Conservation (phyloP, 2,888 invertebrate genomes). For the Scaptomyza cyrtandrae region DNA sequence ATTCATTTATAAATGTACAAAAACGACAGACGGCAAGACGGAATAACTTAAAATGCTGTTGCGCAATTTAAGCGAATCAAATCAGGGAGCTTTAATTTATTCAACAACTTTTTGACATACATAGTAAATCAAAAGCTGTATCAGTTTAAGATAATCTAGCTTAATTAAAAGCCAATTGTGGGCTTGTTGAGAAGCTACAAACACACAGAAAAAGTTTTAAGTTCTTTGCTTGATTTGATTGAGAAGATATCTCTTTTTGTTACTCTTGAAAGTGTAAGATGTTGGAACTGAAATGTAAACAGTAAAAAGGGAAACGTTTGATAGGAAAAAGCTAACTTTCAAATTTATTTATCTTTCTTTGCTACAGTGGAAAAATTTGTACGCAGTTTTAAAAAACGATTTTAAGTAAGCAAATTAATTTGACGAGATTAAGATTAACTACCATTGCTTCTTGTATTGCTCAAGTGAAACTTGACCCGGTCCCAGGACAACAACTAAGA, state of each 20-base stretch:
- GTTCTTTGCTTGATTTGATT: not conserved
- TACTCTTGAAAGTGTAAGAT: too few species aligned
- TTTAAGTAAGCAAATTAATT: too few species aligned
- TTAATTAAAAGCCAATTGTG: conserved; percentile 4
- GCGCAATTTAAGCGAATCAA: not conserved
- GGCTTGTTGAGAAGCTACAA: not conserved
- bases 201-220: not conserved
- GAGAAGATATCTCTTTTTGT: not conserved
- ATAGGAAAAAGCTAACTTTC: too few species aligned
- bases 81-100: not conserved
- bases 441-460: conserved; percentile 48
- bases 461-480: conserved; percentile 44
- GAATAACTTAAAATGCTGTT: conserved; percentile 3
- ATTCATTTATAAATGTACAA: conserved; percentile 39
- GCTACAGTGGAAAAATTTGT: too few species aligned
- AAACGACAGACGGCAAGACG: not conserved
- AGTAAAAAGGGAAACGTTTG: too few species aligned
- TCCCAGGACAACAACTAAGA: conserved; percentile 44
- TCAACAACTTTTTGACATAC: not conserved
- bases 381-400: too few species aligned
- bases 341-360: too few species aligned
- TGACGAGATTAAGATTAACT: not conserved
- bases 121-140: not conserved
- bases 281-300: not conserved
- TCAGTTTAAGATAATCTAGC: not conserved